Evolutionary conservation across 2,797 vertebrate genomes (phyloP).

Genomic region (Cichlasoma orientale): DNA sequence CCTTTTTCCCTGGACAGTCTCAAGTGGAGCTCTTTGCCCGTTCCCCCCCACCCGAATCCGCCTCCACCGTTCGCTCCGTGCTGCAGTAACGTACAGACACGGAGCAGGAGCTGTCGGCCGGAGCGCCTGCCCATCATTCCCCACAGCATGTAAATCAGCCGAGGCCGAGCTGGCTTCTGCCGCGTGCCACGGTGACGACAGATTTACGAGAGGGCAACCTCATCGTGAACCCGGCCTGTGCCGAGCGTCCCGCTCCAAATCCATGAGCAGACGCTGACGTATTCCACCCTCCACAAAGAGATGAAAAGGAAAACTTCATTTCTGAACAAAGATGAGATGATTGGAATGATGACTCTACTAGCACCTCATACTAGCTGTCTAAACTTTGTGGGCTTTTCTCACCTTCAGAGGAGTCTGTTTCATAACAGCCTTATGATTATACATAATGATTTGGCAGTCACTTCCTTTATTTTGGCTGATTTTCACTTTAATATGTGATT

Average conservation of each 20-base stretch:
- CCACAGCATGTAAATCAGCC: constrained; percentile 74
- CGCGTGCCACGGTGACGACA: constrained; percentile 65
- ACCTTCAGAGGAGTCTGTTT: background rate
- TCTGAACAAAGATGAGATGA: background rate
- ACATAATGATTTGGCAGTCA: background rate
- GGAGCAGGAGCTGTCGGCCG: constrained; percentile 43
- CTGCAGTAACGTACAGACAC: constrained; percentile 37
- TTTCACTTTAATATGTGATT: constrained; percentile 6
- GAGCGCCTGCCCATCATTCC: constrained; percentile 73
- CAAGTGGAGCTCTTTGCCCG: constrained; percentile 11
- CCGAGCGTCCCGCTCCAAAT: constrained; percentile 44
- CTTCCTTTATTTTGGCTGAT: constrained; percentile 2
- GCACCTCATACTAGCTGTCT: background rate
- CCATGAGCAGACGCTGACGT: constrained; percentile 12
- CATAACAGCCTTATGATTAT: constrained; percentile 3
- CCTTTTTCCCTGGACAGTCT: constrained; percentile 55
- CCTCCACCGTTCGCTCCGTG: background rate
- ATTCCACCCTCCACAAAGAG: constrained; percentile 21
- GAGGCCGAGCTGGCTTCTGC: constrained; percentile 40
- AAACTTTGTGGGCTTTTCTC: background rate
- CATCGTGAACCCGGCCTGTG: constrained; percentile 63
- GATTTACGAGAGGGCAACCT: constrained; percentile 77
- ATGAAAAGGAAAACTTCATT: background rate
- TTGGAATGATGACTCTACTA: background rate
- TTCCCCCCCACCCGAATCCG: background rate